phyloP scores from a whole-genome alignment of 1,140 invertebrate genomes.

The Tribolium madens region DNA sequence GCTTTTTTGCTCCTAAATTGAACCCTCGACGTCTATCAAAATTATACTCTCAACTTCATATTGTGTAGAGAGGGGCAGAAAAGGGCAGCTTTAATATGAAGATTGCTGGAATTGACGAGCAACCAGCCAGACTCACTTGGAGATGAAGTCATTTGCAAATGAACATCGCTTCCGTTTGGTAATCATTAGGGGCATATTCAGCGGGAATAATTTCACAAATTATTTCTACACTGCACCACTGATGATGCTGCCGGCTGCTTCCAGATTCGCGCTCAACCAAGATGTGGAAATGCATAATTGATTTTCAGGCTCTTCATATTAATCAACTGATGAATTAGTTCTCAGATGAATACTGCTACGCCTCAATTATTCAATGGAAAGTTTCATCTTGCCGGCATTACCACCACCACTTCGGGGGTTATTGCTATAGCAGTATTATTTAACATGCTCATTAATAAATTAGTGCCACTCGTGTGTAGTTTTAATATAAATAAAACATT shows the following conservation, averaged over 20 bases:
- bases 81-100: slow-evolving; percentile 65
- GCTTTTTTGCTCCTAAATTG: slow-evolving; percentile 47
- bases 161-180: slow-evolving; percentile 63
- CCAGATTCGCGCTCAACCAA: slow-evolving; percentile 39
- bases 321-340: slow-evolving; percentile 59
- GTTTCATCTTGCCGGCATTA: neutral
- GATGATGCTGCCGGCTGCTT: neutral
- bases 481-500: too few relatives aligned
- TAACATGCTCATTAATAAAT: neutral
- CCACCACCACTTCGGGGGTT: neutral
- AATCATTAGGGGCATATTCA: slow-evolving; percentile 66
- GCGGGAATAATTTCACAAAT: slow-evolving; percentile 62
- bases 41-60: slow-evolving; percentile 61
- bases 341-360: slow-evolving; percentile 50
- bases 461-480: too few relatives aligned
- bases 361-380: slow-evolving; percentile 56
- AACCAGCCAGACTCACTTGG: slow-evolving; percentile 51
- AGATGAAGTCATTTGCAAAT: slow-evolving; percentile 67
- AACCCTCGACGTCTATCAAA: slow-evolving; percentile 56
- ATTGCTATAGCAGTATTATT: neutral
- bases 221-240: slow-evolving; percentile 49
- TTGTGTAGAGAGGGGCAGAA: slow-evolving; percentile 57
- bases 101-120: slow-evolving; percentile 65
- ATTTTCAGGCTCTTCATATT: slow-evolving; percentile 57
- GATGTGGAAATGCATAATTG: slow-evolving; percentile 58